phyloP scores from a whole-genome alignment of 2,797 vertebrate species.

The Pygocentrus nattereri region DNA sequence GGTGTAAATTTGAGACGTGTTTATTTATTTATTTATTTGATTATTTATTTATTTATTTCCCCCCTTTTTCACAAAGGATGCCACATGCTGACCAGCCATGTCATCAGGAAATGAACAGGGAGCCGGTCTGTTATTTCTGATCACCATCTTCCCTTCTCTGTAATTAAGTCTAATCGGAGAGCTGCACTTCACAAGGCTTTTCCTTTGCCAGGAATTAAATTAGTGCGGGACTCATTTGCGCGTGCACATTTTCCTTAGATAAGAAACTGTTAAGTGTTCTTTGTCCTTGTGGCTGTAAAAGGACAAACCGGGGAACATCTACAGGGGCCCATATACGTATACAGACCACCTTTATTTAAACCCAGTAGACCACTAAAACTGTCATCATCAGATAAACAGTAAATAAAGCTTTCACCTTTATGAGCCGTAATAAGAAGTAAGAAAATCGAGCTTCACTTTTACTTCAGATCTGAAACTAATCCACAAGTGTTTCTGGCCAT shows the following conservation, averaged over 20 bases:
- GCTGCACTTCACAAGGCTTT: constrained; percentile 60
- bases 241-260: constrained; percentile 6
- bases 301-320: neutral
- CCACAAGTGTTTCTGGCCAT: too few species aligned
- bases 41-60: too few species aligned
- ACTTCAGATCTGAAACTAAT: neutral
- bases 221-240: constrained; percentile 15
- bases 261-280: constrained; percentile 1
- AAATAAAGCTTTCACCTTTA: too few species aligned
- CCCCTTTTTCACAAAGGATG: constrained; percentile 61
- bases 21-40: constrained; percentile 25
- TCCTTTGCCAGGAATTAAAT: constrained; percentile 33
- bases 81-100: constrained; percentile 59
- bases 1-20: constrained; percentile 55
- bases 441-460: neutral
- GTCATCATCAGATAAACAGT: too few species aligned
- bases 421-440: too few species aligned
- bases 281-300: neutral
- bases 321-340: neutral
- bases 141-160: constrained; percentile 70
- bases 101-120: constrained; percentile 74
- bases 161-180: constrained; percentile 78
- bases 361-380: too few species aligned
- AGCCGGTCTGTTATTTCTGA: constrained; percentile 71
- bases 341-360: neutral